A percentile compares a stretch with the other conserved stretches of the same genome.
Conservation (phyloP, 2,113 vertebrate genomes). For the Ctenomys sociabilis region DNA sequence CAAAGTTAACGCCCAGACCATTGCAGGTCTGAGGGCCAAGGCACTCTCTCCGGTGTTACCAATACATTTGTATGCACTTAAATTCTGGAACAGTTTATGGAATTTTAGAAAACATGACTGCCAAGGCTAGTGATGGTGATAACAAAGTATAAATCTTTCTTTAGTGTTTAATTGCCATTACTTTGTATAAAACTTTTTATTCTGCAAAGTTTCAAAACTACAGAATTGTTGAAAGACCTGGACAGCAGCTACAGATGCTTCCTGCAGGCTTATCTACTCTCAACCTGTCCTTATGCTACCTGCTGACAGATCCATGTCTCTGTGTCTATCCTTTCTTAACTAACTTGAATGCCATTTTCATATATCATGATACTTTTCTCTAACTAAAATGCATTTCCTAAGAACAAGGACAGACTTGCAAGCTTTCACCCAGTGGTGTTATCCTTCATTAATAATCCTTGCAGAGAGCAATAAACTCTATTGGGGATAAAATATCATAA, state of each 20-base stretch:
- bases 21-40: neutral
- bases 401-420: neutral
- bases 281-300: neutral
- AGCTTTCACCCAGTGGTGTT: neutral
- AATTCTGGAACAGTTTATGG: neutral
- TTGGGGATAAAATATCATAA: neutral
- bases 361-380: neutral
- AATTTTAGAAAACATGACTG: neutral
- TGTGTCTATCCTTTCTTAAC: neutral
- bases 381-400: neutral
- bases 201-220: neutral
- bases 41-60: neutral
- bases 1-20: neutral
- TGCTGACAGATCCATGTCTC: neutral
- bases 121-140: neutral
- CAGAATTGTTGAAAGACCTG: neutral
- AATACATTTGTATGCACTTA: neutral
- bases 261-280: neutral
- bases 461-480: neutral
- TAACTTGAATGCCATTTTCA: neutral
- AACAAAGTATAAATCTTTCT: neutral
- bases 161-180: neutral
- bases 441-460: neutral
- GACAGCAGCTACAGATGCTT: neutral
- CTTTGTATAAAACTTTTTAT: neutral